These are phyloP conservation scores for Anomalospiza imberbis DNA, from an alignment of 2,797 vertebrate species.

Conservation along the genomic window DNA sequence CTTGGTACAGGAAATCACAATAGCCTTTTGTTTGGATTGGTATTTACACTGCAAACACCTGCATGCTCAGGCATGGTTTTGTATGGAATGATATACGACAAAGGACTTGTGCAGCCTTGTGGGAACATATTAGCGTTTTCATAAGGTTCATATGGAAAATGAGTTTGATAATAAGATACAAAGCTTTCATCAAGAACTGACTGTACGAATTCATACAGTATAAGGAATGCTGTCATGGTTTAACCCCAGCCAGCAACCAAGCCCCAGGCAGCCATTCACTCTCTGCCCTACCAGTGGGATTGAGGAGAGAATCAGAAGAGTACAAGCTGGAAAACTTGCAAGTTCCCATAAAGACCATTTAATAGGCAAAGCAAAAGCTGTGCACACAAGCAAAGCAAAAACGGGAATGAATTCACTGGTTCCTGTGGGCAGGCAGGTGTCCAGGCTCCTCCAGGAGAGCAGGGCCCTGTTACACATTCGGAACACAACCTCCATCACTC, in stretches of 20 bases:
- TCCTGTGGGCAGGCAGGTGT: neutral
- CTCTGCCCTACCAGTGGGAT: neutral
- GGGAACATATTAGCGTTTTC: neutral
- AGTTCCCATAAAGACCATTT: neutral
- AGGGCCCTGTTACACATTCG: accelerated
- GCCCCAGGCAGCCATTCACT: neutral
- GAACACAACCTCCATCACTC: neutral
- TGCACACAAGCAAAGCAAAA: accelerated
- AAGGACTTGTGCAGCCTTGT: neutral
- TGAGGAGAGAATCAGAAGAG: neutral
- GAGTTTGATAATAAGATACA: neutral
- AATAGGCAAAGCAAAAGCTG: neutral
- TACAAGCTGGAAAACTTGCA: neutral
- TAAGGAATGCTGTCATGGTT: neutral
- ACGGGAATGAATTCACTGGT: neutral
- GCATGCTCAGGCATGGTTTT: neutral
- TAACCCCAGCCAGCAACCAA: neutral
- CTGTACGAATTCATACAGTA: neutral
- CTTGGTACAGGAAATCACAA: neutral
- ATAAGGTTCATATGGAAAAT: neutral
- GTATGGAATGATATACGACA: neutral
- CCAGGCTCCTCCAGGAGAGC: neutral
- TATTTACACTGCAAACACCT: neutral
- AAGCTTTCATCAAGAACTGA: neutral
- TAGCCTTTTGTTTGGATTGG: neutral